These are phyloP conservation scores for Lymantria dispar DNA, from an alignment of 2,888 invertebrate genomes.

Conservation along the genomic window DNA sequence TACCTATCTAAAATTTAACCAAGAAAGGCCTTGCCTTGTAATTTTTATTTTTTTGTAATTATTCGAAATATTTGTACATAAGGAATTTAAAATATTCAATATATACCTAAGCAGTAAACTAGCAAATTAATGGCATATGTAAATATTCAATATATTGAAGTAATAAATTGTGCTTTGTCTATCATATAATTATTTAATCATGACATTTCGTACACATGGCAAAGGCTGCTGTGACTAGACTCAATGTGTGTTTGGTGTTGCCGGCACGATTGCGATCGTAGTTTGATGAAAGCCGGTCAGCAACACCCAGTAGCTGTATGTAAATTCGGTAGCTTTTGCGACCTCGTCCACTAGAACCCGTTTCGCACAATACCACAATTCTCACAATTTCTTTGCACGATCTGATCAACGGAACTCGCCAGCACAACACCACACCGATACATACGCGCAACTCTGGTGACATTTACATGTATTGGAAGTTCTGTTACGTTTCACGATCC, in stretches of 20 bases:
- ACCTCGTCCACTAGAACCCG: constrained; percentile 59
- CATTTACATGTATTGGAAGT: constrained; percentile 72
- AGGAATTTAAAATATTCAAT: too few relatives aligned
- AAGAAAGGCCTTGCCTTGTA: too few relatives aligned
- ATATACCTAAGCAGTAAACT: too few relatives aligned
- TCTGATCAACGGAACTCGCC: constrained; percentile 58
- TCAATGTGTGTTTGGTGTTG: constrained; percentile 56
- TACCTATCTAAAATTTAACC: too few relatives aligned
- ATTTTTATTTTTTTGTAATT: too few relatives aligned
- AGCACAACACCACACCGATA: constrained; percentile 65
- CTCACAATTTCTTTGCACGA: constrained; percentile 64
- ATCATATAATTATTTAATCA: constrained; percentile 56
- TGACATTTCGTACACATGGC: constrained; percentile 58
- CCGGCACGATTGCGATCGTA: constrained; percentile 46
- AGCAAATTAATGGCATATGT: too few relatives aligned
- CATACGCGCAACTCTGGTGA: constrained; percentile 59
- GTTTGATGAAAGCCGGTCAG: constrained; percentile 53
- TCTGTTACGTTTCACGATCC: constrained; percentile 58
- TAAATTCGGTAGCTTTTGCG: constrained; percentile 60
- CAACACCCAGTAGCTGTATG: constrained; percentile 44
- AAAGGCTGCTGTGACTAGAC: constrained; percentile 52
- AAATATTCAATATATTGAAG: too few relatives aligned
- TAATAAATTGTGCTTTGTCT: constrained; percentile 32
- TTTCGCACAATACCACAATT: constrained; percentile 67
- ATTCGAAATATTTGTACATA: too few relatives aligned